Conservation (phyloP, 2,888 invertebrate genomes). For the Drosophila vallismaia region DNA sequence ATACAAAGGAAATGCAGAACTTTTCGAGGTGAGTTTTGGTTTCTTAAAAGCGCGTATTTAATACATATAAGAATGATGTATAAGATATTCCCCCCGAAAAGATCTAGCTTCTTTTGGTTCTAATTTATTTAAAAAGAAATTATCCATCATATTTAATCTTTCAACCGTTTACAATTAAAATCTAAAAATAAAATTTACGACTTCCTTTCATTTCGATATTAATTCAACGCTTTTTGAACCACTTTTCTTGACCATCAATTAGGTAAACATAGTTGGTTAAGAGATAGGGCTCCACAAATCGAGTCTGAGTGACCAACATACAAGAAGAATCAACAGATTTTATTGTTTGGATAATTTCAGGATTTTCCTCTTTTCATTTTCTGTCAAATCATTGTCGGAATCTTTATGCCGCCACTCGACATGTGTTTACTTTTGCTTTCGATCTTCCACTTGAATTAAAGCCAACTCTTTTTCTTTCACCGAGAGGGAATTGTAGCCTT, state of each 20-base stretch:
- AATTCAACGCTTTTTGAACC: constrained; percentile 20
- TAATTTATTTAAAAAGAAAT: no score
- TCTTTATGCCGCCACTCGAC: constrained; percentile 59
- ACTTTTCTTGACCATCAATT: constrained; percentile 39
- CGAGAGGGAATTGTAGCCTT: constrained; percentile 20
- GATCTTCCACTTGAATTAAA: constrained; percentile 47
- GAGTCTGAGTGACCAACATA: constrained; percentile 34
- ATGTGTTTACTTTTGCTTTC: constrained; percentile 59
- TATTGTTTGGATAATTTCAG: constrained; percentile 60
- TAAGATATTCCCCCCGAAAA: no score
- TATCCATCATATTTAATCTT: neutral
- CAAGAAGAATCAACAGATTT: constrained; percentile 48
- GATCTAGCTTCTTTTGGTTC: no score
- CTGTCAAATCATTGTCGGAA: constrained; percentile 71
- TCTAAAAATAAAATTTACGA: neutral
- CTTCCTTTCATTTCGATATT: neutral
- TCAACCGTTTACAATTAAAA: neutral
- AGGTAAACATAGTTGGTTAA: constrained; percentile 24
- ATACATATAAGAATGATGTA: no score
- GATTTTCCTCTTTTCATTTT: constrained; percentile 47
- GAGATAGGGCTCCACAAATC: constrained; percentile 19
- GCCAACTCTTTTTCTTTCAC: constrained; percentile 37
- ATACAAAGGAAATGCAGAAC: constrained; percentile 72
- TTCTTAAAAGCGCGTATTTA: no score
- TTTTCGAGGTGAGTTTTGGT: constrained; percentile 56